phyloP scores from a whole-genome alignment of 2,113 vertebrate species.

The Pachypanchax playfairii region DNA sequence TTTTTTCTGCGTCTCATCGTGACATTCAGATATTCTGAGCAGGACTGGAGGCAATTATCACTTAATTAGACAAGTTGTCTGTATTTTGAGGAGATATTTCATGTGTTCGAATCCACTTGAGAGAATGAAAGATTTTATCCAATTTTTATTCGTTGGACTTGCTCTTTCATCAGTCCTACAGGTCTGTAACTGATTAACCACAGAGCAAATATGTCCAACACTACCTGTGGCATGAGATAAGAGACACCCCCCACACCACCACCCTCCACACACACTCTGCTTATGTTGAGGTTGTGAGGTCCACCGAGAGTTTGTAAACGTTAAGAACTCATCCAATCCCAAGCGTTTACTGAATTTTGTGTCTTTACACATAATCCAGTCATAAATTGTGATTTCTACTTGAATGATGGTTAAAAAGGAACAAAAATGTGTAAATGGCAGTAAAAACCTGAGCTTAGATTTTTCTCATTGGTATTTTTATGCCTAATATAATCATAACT shows the following conservation, averaged over 20 bases:
- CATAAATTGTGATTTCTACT: too few relatives aligned
- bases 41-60: too few relatives aligned
- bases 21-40: too few relatives aligned
- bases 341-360: constrained; percentile 14
- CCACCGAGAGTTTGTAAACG: constrained; percentile 48
- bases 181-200: constrained; percentile 79
- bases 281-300: constrained; percentile 62
- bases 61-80: too few relatives aligned
- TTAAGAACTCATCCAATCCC: constrained; percentile 24
- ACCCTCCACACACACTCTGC: constrained; percentile 54
- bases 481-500: too few relatives aligned
- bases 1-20: too few relatives aligned
- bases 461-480: too few relatives aligned
- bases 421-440: too few relatives aligned
- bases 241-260: constrained; percentile 20
- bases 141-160: constrained; percentile 41
- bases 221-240: constrained; percentile 64
- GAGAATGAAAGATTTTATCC: constrained; percentile 30
- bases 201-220: constrained; percentile 72
- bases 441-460: too few relatives aligned
- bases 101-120: constrained; percentile 4
- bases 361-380: too few relatives aligned
- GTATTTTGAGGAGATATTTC: too few relatives aligned
- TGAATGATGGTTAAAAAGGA: too few relatives aligned
- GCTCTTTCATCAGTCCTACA: constrained; percentile 48